Evolutionary conservation across 2,888 invertebrate genomes (phyloP), one percentile per base, ranked within the genome.

Genomic region (Tenthredo mesomela): DNA sequence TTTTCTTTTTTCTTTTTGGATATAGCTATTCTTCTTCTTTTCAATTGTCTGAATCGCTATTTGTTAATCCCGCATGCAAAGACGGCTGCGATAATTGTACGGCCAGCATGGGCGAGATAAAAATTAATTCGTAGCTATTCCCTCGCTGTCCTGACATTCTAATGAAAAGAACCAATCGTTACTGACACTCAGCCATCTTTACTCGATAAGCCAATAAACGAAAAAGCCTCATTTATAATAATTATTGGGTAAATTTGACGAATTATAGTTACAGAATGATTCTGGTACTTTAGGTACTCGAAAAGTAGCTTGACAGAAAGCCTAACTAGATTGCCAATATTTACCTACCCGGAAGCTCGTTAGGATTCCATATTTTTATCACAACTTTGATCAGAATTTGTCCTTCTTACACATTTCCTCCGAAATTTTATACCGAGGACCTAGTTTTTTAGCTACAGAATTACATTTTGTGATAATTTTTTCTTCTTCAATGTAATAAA

Each of bases 21-120:
- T 73, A 33, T 29, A 29, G 2, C n/a, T 67, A 12, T 33, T 18
- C 3, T 43, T 10, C 9, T 43, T 43, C 73, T 43, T n/a, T 43
- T 73, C 40, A 25, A 40, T 21, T 73, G 21, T 73, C 21, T 43
- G 73, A 73, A 25, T 43, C 43, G 73, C 43, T 25, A 43, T 73
- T 70, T 75, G 18, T 73, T 21, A 43, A 47, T 75, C 75, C 75
- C 75, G 75, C 75, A 47, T 75, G 47, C 47, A 75, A 71, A 71
- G 43, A 77, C 25, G 50, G 29, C 15, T 25, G n/a, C n/a, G 9
- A 50, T 33, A 77, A 77, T 40, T 43, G 43, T 21, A 10, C n/a
- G 71, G 40, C 43, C 10, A 29, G 9, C 21, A 21, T 73, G 1
- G 10, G 43, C 43, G 40, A 73, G 43, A 43, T 40, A 12, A 25